These are phyloP conservation scores for Dendroctonus ponderosae DNA, from an alignment of 1,140 invertebrate species.

Conservation along the genomic window DNA sequence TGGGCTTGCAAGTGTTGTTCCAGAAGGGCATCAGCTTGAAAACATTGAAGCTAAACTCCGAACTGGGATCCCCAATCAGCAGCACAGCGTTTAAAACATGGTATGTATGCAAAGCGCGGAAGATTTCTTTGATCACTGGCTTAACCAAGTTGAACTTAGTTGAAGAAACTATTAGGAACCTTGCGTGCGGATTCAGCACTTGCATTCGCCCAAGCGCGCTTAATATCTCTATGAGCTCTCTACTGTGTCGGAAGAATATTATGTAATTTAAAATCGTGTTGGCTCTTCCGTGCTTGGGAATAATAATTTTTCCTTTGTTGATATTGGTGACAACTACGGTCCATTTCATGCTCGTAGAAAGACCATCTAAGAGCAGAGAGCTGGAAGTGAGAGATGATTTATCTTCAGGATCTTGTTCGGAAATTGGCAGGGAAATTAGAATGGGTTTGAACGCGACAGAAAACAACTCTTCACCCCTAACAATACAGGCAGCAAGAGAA, in stretches of 20 bases:
- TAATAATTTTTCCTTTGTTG: not conserved
- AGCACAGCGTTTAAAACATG: constrained; percentile 35
- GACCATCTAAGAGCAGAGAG: constrained; percentile 2
- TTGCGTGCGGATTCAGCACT: constrained; percentile 41
- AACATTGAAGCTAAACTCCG: constrained; percentile 31
- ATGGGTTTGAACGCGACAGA: constrained; percentile 12
- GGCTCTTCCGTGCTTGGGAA: not conserved
- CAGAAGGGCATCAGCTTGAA: constrained; percentile 40
- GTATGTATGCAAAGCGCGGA: constrained; percentile 25
- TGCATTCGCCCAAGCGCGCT: constrained; percentile 1
- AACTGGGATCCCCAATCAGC: constrained; percentile 16
- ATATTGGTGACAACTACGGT: constrained; percentile 14
- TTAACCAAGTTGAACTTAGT: constrained; percentile 13
- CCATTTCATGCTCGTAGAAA: constrained; percentile 3
- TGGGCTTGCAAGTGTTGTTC: constrained; percentile 31
- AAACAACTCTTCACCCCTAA: constrained; percentile 12
- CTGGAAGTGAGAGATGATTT: not conserved
- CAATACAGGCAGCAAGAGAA: constrained; percentile 11
- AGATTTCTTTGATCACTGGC: constrained; percentile 27
- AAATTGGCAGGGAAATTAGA: constrained; percentile 21
- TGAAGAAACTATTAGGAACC: constrained; percentile 38
- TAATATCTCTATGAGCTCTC: constrained; percentile 23
- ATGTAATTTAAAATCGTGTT: constrained; percentile 25
- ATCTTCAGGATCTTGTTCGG: constrained; percentile 11
- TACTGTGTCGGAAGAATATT: constrained; percentile 28